These are phyloP conservation scores for Caranx melampygus DNA, from an alignment of 2,113 vertebrate genomes.

Conservation along the genomic window DNA sequence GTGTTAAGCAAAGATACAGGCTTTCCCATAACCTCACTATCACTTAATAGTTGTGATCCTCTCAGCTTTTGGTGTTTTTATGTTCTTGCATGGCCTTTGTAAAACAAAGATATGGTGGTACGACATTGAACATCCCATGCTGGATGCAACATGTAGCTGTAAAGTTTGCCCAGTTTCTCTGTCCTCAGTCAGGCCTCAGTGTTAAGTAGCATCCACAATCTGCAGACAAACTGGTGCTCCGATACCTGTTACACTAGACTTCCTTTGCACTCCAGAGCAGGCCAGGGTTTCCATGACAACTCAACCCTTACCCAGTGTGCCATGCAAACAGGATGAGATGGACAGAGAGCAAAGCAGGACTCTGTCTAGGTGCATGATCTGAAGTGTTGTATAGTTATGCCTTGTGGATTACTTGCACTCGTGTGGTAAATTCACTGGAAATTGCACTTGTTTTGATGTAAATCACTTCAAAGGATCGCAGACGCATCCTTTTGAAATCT, in stretches of 20 bases:
- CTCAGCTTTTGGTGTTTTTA: slow-evolving; percentile 46
- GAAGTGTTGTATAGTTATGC: slow-evolving; percentile 43
- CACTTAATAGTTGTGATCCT: slow-evolving; percentile 27
- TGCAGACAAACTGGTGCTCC: slow-evolving; percentile 54
- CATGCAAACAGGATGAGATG: slow-evolving; percentile 34
- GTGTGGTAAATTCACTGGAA: slow-evolving; percentile 61
- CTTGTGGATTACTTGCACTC: slow-evolving; percentile 64
- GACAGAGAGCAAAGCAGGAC: background rate
- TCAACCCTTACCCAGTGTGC: slow-evolving; percentile 25
- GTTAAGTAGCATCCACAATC: slow-evolving; percentile 49
- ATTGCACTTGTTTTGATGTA: slow-evolving; percentile 67
- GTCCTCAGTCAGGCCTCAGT: slow-evolving; percentile 26
- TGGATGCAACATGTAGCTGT: slow-evolving; percentile 66
- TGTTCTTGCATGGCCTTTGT: slow-evolving; percentile 68
- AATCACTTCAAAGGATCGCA: slow-evolving; percentile 42
- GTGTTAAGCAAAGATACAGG: slow-evolving; percentile 42
- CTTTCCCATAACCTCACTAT: slow-evolving; percentile 46
- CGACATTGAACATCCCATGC: slow-evolving; percentile 10
- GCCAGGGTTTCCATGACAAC: slow-evolving; percentile 36
- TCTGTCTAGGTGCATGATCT: slow-evolving; percentile 60
- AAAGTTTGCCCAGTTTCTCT: slow-evolving; percentile 20
- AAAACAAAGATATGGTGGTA: slow-evolving; percentile 25
- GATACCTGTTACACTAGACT: slow-evolving; percentile 27
- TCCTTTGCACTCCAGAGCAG: slow-evolving; percentile 38
- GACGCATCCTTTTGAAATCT: slow-evolving; percentile 45